Evolutionary conservation across 92 coral and sea anemone genomes (phyloP), one percentile per base, ranked within the genome.

Genomic region (Palythoa heliodiscus): DNA sequence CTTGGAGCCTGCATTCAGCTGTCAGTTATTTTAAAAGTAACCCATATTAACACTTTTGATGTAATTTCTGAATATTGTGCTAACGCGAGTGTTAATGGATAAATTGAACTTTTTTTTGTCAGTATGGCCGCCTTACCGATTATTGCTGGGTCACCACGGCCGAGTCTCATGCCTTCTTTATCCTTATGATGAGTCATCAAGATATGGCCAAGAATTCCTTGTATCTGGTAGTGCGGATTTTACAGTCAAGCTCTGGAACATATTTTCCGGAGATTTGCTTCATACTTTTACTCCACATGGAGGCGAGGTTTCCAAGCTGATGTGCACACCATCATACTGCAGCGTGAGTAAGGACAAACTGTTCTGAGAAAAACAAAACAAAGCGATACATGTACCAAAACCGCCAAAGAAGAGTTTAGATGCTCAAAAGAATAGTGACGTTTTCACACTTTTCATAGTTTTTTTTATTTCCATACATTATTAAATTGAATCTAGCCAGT

Each of bases 171-270:
- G 98, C 80, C 94, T 97, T 23, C 91, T 97, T 82, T 97, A 97
- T 88, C 98, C 98, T 17, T 93, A 92, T 66, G 99, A 95, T 25
- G 99, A 97, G 88, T 93, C 95, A 52, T 88, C 89, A 38, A 91
- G 98, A 40, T 97, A 95, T 79, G 93, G 91, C 70, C 87, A 83
- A 43, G 95, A 94, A 35, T 89, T 86, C 52, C 86, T 97, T 40
- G 99, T 97, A 20, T 97, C 99, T 16, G 99, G 99, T 43, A 95
- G 98, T 61, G 99, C 98, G 6, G 99, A 97, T 89, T 97, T 97
- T 90, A 86, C 99, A 0, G 99, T 97, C 77, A 94, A 95, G 90
- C 86, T 97, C 73, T 97, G 99, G 99, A 95, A 95, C 84, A 89
- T 95, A 47, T 90, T 83, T 82, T 82, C 97, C 11, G 99, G 99